These are phyloP conservation scores for Antechinus stuartii DNA, from an alignment of 2,113 vertebrate genomes.

Conservation along the genomic window DNA sequence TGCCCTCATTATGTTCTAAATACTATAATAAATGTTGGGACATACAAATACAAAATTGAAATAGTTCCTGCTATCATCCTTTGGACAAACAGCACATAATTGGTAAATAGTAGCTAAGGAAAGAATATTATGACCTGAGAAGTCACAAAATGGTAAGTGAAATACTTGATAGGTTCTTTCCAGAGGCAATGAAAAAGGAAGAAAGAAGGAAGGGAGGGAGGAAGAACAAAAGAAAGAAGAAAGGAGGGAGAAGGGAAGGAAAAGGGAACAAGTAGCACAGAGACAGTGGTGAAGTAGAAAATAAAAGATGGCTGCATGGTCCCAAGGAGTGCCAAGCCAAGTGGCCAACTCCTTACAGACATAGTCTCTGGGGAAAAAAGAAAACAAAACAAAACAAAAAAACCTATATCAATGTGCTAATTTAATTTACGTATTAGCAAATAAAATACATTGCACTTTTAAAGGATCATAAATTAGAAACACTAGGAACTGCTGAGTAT, in stretches of 20 bases:
- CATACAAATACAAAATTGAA: neutral
- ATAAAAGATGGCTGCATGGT: neutral
- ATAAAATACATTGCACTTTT: neutral
- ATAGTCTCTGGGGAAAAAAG: neutral
- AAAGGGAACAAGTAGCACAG: neutral
- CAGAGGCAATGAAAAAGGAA: neutral
- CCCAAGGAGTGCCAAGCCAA: neutral
- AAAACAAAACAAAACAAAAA: neutral
- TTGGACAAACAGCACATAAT: neutral
- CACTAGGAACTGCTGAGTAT: neutral
- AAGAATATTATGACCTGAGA: neutral
- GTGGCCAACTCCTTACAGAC: neutral
- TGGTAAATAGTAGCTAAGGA: neutral
- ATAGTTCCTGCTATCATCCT: neutral
- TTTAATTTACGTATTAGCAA: neutral
- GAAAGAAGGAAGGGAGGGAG: no score
- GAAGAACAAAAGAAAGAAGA: no score
- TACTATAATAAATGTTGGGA: neutral
- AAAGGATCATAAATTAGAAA: neutral
- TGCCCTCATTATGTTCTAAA: neutral
- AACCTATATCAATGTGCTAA: neutral
- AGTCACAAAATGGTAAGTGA: neutral
- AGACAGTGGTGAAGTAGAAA: neutral
- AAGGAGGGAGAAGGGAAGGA: neutral
- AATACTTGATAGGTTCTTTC: neutral